Conservation (phyloP, 2,888 invertebrate genomes). For the Sphaeridia pumilis region DNA sequence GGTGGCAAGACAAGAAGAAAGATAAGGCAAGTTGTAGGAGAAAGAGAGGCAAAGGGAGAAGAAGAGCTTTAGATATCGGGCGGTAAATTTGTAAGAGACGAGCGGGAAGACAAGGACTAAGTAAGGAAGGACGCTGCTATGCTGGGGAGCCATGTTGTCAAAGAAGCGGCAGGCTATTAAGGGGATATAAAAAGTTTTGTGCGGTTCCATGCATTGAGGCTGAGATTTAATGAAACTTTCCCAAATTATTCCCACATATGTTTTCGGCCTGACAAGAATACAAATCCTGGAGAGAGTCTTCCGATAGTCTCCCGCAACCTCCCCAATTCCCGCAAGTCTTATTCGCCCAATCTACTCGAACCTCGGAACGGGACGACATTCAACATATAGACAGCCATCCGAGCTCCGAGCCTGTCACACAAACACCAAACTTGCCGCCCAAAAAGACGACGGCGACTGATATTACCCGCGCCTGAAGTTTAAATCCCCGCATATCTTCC, state of each 20-base stretch:
- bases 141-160: too few relatives aligned
- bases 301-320: background rate
- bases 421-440: too few relatives aligned
- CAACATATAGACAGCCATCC: too few relatives aligned
- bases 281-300: background rate
- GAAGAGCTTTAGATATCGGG: too few relatives aligned
- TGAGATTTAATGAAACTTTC: background rate
- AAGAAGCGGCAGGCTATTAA: background rate
- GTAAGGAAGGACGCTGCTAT: too few relatives aligned
- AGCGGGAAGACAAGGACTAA: too few relatives aligned
- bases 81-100: too few relatives aligned
- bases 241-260: slow-evolving; percentile 4
- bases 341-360: background rate
- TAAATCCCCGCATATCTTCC: slow-evolving; percentile 2
- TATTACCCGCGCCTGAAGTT: background rate
- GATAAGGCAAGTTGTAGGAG: too few relatives aligned
- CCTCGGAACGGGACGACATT: background rate
- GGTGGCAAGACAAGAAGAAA: too few relatives aligned
- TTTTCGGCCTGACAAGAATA: background rate
- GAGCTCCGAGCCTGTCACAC: too few relatives aligned
- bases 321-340: background rate
- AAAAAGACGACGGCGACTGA: too few relatives aligned
- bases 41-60: too few relatives aligned
- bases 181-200: background rate
- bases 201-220: background rate